These are phyloP conservation scores for Epinotia demarniana DNA, from an alignment of 2,888 invertebrate species.

Conservation along the genomic window DNA sequence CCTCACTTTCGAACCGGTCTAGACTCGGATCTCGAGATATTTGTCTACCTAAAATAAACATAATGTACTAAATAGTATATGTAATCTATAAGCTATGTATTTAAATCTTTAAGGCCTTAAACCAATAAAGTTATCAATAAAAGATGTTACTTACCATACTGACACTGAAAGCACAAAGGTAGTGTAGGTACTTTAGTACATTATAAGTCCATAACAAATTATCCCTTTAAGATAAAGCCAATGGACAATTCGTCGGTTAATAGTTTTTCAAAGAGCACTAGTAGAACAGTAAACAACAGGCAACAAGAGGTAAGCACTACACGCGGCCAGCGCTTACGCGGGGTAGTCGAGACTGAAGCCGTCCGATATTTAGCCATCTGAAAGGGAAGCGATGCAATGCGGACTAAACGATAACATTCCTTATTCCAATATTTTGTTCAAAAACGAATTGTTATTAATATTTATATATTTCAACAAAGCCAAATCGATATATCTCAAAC, in stretches of 20 bases:
- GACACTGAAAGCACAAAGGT: not conserved
- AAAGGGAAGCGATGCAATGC: slow-evolving; percentile 38
- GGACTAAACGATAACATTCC: slow-evolving; percentile 1
- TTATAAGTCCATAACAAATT: slow-evolving; percentile 15
- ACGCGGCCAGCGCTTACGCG: slow-evolving; percentile 66
- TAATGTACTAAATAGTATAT: not conserved
- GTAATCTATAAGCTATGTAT: not conserved
- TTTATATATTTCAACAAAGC: slow-evolving; percentile 1
- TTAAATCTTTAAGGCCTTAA: not conserved
- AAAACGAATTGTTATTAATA: not conserved
- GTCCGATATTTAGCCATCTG: slow-evolving; percentile 18
- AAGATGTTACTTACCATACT: slow-evolving; percentile 30
- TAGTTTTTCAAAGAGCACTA: slow-evolving; percentile 34
- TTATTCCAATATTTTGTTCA: not conserved
- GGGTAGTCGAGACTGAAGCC: slow-evolving; percentile 66
- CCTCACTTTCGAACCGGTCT: slow-evolving; percentile 79
- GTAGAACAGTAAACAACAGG: slow-evolving; percentile 30
- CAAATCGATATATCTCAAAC: slow-evolving; percentile 24
- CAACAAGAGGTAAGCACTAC: slow-evolving; percentile 28
- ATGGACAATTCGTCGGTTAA: not conserved
- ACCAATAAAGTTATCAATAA: not conserved
- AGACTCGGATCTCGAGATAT: slow-evolving; percentile 57
- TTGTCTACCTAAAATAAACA: slow-evolving; percentile 13
- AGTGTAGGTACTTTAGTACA: too few relatives aligned
- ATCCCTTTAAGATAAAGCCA: not conserved